phyloP scores from a whole-genome alignment of 2,797 vertebrate genomes.

The Sebastes melanostomus region DNA sequence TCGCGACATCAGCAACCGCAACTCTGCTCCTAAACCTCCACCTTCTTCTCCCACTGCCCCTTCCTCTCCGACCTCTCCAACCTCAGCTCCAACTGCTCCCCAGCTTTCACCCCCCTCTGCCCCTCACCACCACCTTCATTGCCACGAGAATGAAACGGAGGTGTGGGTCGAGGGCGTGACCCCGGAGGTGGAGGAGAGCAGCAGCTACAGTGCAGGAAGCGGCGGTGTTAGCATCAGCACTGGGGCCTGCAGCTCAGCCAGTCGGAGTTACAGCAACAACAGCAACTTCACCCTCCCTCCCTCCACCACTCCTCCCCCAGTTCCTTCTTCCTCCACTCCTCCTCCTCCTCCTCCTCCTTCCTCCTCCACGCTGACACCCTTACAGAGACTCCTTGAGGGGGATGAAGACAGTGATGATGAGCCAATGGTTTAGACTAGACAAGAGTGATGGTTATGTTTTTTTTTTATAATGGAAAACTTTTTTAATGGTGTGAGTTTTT shows the following conservation, averaged over 20 bases:
- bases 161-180: conserved; percentile 70
- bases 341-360: conserved; percentile 33
- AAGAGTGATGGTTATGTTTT: conserved; percentile 31
- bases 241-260: not conserved
- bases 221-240: conserved; percentile 23
- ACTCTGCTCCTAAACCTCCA: conserved; percentile 64
- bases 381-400: conserved; percentile 36
- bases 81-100: conserved; percentile 75
- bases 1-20: conserved; percentile 80
- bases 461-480: conserved; percentile 59
- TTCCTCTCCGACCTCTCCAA: conserved; percentile 23
- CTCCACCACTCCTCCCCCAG: conserved; percentile 23
- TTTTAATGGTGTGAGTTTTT: conserved; percentile 45
- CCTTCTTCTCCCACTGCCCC: conserved; percentile 41
- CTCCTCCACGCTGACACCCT: conserved; percentile 44
- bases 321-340: conserved; percentile 3
- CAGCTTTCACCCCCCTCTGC: conserved; percentile 35
- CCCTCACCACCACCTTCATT: conserved; percentile 5
- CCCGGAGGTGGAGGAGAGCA: conserved; percentile 38
- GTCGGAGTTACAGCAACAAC: conserved; percentile 44
- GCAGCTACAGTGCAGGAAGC: conserved; percentile 28
- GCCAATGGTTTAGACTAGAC: conserved; percentile 68
- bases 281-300: conserved; percentile 56
- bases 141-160: conserved; percentile 65
- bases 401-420: conserved; percentile 73